Evolutionary conservation across 35 echinoderm and acorn worm genomes (phyloP).

Genomic region (Ptychodera flava): DNA sequence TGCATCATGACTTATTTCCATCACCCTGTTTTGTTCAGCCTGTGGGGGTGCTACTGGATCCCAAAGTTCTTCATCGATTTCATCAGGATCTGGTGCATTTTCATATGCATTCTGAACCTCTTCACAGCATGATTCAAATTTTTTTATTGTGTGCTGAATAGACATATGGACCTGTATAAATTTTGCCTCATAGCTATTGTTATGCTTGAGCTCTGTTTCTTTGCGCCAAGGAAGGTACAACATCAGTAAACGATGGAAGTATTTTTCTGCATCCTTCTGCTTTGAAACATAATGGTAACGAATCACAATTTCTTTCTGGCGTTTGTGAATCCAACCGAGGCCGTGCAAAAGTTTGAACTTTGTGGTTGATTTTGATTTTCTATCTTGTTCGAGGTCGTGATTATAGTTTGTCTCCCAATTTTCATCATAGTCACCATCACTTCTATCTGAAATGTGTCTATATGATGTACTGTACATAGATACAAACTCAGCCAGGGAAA

Average conservation of each 20-base stretch:
- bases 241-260: conserved; percentile 6
- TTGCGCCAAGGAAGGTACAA: conserved; percentile 25
- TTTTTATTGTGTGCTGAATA: not conserved
- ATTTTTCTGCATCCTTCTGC: conserved; percentile 16
- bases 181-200: conserved; percentile 3
- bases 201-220: conserved; percentile 1
- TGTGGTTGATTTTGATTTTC: not conserved
- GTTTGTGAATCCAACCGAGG: conserved; percentile 20
- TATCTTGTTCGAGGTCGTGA: not conserved
- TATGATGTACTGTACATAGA: conserved; percentile 9
- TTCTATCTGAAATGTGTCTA: not conserved
- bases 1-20: not conserved
- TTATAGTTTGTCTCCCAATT: not conserved
- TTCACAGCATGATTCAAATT: conserved; percentile 23
- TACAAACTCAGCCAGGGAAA: conserved; percentile 7
- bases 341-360: conserved; percentile 5
- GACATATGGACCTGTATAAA: not conserved
- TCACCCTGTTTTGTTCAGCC: not conserved
- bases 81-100: conserved; percentile 3
- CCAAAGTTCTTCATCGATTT: conserved; percentile 17
- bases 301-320: conserved; percentile 10
- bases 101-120: conserved; percentile 14
- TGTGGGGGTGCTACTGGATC: not conserved
- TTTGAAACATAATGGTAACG: conserved; percentile 24
- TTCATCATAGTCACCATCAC: conserved; percentile 7